These are phyloP conservation scores for Corythucha ciliata DNA, from an alignment of 2,888 invertebrate species.

Conservation along the genomic window DNA sequence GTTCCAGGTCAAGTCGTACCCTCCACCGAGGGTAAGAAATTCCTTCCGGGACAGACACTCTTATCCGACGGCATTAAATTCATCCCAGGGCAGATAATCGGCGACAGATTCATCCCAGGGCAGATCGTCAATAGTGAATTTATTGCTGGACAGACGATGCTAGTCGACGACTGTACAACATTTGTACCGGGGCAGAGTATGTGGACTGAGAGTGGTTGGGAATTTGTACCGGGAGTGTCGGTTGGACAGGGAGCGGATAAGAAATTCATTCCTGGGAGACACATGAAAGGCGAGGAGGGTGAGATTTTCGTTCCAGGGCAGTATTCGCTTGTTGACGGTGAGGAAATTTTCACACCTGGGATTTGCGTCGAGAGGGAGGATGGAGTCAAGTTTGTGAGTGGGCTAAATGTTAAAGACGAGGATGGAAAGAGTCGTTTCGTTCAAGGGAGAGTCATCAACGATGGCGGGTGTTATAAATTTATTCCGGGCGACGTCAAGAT, in stretches of 20 bases:
- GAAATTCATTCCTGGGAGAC: slow-evolving; percentile 53
- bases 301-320: slow-evolving; percentile 60
- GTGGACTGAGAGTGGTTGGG: slow-evolving; percentile 47
- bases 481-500: slow-evolving; percentile 50
- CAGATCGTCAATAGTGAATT: slow-evolving; percentile 64
- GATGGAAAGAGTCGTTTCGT: slow-evolving; percentile 55
- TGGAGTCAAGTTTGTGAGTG: slow-evolving; percentile 63
- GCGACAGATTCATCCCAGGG: slow-evolving; percentile 60
- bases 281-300: slow-evolving; percentile 39
- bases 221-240: slow-evolving; percentile 53
- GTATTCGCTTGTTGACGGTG: slow-evolving; percentile 52
- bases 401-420: slow-evolving; percentile 61
- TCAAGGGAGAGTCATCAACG: slow-evolving; percentile 55
- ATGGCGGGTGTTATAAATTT: slow-evolving; percentile 51
- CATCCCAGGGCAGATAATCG: slow-evolving; percentile 62
- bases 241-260: slow-evolving; percentile 42
- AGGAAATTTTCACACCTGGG: slow-evolving; percentile 57
- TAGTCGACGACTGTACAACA: slow-evolving; percentile 50
- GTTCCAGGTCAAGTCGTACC: slow-evolving; percentile 68
- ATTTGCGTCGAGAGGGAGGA: slow-evolving; percentile 60
- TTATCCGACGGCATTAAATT: slow-evolving; percentile 60
- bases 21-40: slow-evolving; percentile 54
- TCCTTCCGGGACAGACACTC: slow-evolving; percentile 61
- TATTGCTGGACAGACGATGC: slow-evolving; percentile 53
- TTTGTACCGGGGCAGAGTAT: slow-evolving; percentile 62